Conservation (phyloP, 1,140 invertebrate genomes). For the Matsumurasca onukii region DNA sequence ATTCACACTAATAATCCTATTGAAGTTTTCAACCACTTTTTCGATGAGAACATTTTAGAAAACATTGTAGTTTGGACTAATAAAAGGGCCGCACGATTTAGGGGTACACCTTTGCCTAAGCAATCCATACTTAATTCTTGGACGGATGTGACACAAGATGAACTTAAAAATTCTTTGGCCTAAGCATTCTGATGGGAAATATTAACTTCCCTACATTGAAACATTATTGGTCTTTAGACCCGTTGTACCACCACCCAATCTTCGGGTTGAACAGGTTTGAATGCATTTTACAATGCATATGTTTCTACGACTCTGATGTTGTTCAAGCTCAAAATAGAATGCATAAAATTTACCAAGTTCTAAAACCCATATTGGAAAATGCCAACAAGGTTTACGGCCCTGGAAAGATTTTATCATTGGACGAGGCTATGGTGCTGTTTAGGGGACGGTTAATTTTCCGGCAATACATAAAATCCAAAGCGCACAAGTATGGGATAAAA, state of each 20-base stretch:
- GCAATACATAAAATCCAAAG: conserved; percentile 46
- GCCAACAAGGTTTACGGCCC: not conserved
- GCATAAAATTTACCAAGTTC: conserved; percentile 7
- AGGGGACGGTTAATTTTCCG: conserved; percentile 43
- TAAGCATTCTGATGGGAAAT: conserved; percentile 11
- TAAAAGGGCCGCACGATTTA: not conserved
- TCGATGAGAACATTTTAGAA: conserved; percentile 1
- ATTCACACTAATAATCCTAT: conserved; percentile 21
- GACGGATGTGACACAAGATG: not conserved
- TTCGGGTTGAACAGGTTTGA: conserved; percentile 10
- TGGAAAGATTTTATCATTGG: not conserved
- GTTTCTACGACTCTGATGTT: not conserved
- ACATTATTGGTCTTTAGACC: not conserved
- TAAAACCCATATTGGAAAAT: not conserved
- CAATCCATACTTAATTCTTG: not conserved
- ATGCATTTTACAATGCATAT: not conserved
- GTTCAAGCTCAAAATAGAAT: not conserved
- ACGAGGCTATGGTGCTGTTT: conserved; percentile 39
- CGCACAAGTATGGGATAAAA: conserved; percentile 45
- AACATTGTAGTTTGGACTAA: conserved; percentile 4
- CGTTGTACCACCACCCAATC: conserved; percentile 13
- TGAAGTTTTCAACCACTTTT: conserved; percentile 16
- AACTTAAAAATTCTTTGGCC: conserved; percentile 13
- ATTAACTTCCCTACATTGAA: not conserved
- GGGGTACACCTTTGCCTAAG: not conserved